Base-by-base conservation (phyloP, 1,140 invertebrate genomes). In the Metaphire vulgaris region DNA sequence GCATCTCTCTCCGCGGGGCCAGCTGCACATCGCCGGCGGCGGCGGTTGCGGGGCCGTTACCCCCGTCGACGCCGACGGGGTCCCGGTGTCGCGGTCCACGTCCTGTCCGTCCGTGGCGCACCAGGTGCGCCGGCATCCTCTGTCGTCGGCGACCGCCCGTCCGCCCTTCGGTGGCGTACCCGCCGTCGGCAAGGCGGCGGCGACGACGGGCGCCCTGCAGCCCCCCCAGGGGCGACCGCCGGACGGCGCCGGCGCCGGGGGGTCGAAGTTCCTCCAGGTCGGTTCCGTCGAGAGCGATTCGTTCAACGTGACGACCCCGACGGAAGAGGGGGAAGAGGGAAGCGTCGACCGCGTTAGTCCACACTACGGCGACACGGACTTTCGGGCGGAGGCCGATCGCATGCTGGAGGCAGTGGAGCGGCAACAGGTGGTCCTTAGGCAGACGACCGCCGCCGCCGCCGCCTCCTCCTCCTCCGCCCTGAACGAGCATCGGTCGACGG, bases 41-140 rank as follows among this genome's bases (percentile, higher is more conserved):
- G n/a, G n/a, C n/a, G n/a, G n/a, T n/a, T n/a, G n/a, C n/a, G n/a
- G n/a, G n/a, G n/a, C n/a, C n/a, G n/a, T n/a, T n/a, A n/a, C n/a
- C n/a, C n/a, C n/a, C n/a, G n/a, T n/a, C n/a, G n/a, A n/a, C n/a
- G n/a, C n/a, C n/a, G 41, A 31, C 41, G 74, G 64, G 26, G 30
- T 56, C 15, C n/a, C 65, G 2, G 33, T 74, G 15, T 74, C 74
- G 12, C 56, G 74, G 33, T 74, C 74, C 16, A 74, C 74, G 64
- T 74, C 74, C 65, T 74, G 74, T 33, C 74, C 74, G 28, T 31
- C 41, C 21, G 65, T 74, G 14, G 56, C 41, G 14, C 65, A 69
- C n/a, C 41, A 56, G 6, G 41, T 56, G 6, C 41, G 41, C 21
- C 41, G 41, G 6, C 41, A 56, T 56, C 41, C 41, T 6, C 41